Percentiles rank a stretch among this genome's conserved stretches.
phyloP scores from a whole-genome alignment of 1,140 invertebrate genomes.

The Phenacoccus solenopsis region DNA sequence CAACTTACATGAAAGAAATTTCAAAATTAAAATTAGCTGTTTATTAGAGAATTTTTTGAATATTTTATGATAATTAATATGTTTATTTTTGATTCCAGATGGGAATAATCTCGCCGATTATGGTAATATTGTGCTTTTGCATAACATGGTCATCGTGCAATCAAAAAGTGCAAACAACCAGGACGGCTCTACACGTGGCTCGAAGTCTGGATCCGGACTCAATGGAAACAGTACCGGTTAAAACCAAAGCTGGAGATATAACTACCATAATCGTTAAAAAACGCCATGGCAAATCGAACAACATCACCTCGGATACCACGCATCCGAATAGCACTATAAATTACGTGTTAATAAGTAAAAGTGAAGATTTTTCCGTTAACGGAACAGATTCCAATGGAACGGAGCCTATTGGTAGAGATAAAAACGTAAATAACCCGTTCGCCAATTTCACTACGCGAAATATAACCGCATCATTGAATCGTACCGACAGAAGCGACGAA shows the following conservation, averaged over 20 bases:
- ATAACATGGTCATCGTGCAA: not conserved
- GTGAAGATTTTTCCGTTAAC: not conserved
- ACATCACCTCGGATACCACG: not conserved
- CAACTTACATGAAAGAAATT: no score
- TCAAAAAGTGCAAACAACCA: slow-evolving; percentile 37
- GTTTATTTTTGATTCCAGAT: not conserved
- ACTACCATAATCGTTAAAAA: slow-evolving; percentile 65
- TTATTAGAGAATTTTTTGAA: no score
- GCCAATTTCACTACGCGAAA: not conserved
- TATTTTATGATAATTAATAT: no score
- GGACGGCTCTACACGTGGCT: slow-evolving; percentile 62
- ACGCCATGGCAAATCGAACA: slow-evolving; percentile 36
- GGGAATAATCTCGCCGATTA: not conserved
- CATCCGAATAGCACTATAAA: not conserved
- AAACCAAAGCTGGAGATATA: slow-evolving; percentile 54
- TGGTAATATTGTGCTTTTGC: not conserved
- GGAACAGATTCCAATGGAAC: not conserved
- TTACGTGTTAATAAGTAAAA: slow-evolving; percentile 8
- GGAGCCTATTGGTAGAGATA: not conserved
- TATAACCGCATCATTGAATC: not conserved
- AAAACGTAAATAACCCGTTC: not conserved
- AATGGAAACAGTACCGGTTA: slow-evolving; percentile 58
- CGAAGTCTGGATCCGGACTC: slow-evolving; percentile 58
- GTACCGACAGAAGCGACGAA: not conserved
- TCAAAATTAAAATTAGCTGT: no score